Evolutionary conservation across 2,797 vertebrate genomes (phyloP), one percentile per base, ranked within the genome.

Genomic region (Eidolon dupreanum): DNA sequence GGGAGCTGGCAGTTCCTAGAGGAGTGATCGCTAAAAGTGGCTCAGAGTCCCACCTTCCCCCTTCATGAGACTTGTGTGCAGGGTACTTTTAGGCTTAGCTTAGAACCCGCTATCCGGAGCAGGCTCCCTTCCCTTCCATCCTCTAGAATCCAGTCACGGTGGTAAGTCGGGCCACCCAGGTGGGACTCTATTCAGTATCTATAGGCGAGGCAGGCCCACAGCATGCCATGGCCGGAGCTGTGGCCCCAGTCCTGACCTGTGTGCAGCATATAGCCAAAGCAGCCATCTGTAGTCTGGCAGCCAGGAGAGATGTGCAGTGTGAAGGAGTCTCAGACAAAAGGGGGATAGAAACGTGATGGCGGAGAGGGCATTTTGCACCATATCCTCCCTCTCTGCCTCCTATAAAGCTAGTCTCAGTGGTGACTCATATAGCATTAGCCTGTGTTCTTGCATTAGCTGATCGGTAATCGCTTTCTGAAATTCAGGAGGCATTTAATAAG

Each of bases 381-480:
- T 19, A 2, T 2, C 16, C 46, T 57, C 31, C 24, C 28, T 73
- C 28, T 12, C 68, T 19, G 12, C 6, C 36, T 46, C 33, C 73
- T 84, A 26, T 59, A 24, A 24, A 75, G 33, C 86, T 87, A 59
- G 74, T 49, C 36, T 79, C 31, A 26, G 13, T 36, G 68, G 73
- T 46, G 36, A 43, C 38, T 93, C 36, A 71, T 61, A 65, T 1
- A 90, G 57, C 90, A 31, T 43, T 59, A 65, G 70, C n/a, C 73
- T 86, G 15, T 26, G 6, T 55, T 79, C 87, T 84, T 66, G 15
- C 11, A 83, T 84, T 92, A 90, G 7, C 71, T 95, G 59, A 26
- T 93, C 63, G 41, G 31, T 88, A 68, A 51, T 59, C 82, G 61
- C 57, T 84, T 97, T 95, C 85, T 95, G 95, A 88, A 91, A 94